Evolutionary conservation across 2,888 invertebrate genomes (phyloP).

Genomic region (Agrochola lota): DNA sequence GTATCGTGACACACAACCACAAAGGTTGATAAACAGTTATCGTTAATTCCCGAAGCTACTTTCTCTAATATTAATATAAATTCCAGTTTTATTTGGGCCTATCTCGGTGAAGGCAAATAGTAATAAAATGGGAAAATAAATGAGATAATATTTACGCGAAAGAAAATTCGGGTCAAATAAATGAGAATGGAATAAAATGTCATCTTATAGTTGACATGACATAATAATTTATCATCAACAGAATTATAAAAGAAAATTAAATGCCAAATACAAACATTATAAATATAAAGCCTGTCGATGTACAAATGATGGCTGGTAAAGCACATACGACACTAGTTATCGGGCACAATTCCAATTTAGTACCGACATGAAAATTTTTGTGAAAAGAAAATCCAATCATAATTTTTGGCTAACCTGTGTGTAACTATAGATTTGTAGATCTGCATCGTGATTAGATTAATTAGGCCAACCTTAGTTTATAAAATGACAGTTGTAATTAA

Average conservation of each 20-base stretch:
- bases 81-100: slow-evolving; percentile 35
- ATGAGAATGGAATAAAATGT: background rate
- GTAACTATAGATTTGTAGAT: slow-evolving; percentile 42
- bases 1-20: slow-evolving; percentile 66
- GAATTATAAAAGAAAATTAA: background rate
- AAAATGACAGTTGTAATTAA: background rate
- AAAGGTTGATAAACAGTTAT: slow-evolving; percentile 59
- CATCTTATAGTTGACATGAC: background rate
- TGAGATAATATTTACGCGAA: slow-evolving; percentile 9
- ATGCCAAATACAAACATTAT: background rate
- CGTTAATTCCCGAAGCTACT: slow-evolving; percentile 43
- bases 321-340: slow-evolving; percentile 15
- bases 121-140: slow-evolving; percentile 36
- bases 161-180: slow-evolving; percentile 12
- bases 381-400: slow-evolving; percentile 48
- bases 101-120: slow-evolving; percentile 17
- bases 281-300: slow-evolving; percentile 6
- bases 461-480: slow-evolving; percentile 12
- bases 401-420: slow-evolving; percentile 37
- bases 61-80: slow-evolving; percentile 47
- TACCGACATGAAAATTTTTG: slow-evolving; percentile 29
- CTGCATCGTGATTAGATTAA: slow-evolving; percentile 21
- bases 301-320: slow-evolving; percentile 7
- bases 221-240: background rate
- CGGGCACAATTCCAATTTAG: slow-evolving; percentile 56